Evolutionary conservation across 2,797 vertebrate genomes (phyloP).

Genomic region (Morus bassanus): DNA sequence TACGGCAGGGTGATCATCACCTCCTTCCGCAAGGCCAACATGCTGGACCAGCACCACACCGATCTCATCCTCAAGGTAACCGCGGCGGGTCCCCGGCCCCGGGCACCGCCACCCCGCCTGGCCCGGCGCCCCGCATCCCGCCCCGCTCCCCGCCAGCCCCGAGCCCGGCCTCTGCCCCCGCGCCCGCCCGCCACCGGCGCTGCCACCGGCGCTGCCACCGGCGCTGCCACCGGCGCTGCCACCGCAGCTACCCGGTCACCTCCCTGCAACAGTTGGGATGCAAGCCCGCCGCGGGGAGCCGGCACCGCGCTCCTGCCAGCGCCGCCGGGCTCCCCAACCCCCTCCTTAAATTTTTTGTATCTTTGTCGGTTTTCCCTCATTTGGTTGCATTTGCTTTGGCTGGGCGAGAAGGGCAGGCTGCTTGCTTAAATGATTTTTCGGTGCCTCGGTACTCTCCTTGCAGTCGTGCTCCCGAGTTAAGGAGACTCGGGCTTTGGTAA

Average conservation of each 20-base stretch:
- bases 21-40: conserved; percentile 87
- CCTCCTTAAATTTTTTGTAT: no score
- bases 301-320: neutral
- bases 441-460: neutral
- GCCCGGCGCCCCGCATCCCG: neutral
- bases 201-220: neutral
- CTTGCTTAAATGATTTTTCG: neutral
- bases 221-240: neutral
- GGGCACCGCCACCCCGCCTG: neutral
- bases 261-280: conserved; percentile 69
- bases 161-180: neutral
- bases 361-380: neutral
- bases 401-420: neutral
- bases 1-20: conserved; percentile 96
- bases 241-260: conserved; percentile 5
- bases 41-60: conserved; percentile 90
- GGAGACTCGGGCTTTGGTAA: neutral
- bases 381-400: neutral
- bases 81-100: neutral
- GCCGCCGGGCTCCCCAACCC: neutral
- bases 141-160: neutral
- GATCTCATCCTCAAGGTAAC: conserved; percentile 91
- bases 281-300: neutral
- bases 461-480: neutral
- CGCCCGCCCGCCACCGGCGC: neutral